A percentile compares a stretch with the other conserved stretches of the same genome.
Evolutionary conservation across 2,113 vertebrate species (phyloP).

Genomic region (Hydrolagus affinis): DNA sequence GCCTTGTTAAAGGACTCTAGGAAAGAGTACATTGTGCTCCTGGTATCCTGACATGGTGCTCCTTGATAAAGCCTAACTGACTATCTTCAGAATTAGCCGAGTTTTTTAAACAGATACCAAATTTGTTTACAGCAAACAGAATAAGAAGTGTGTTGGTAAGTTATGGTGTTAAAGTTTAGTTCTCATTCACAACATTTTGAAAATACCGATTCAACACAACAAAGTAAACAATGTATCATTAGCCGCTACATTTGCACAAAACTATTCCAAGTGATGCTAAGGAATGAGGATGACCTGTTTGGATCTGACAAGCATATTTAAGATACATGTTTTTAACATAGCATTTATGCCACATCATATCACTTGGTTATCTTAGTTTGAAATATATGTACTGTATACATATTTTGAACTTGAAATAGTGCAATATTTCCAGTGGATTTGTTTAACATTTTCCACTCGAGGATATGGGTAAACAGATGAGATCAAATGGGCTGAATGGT

Average conservation of each 20-base stretch:
- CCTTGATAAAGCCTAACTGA: slow-evolving; percentile 1
- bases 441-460: slow-evolving; percentile 9
- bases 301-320: slow-evolving; percentile 12
- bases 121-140: slow-evolving; percentile 27
- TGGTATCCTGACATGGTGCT: background rate
- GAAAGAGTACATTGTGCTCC: background rate
- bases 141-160: slow-evolving; percentile 4
- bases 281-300: slow-evolving; percentile 6
- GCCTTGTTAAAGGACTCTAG: background rate
- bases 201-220: background rate
- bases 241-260: background rate
- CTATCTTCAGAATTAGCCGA: slow-evolving; percentile 1
- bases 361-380: background rate
- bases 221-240: background rate
- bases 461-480: background rate
- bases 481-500: background rate
- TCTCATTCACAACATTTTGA: slow-evolving; percentile 23
- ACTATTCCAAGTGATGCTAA: slow-evolving; percentile 26
- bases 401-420: background rate
- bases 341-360: slow-evolving; percentile 1
- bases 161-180: background rate
- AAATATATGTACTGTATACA: slow-evolving; percentile 8
- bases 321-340: slow-evolving; percentile 10
- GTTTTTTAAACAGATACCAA: background rate
- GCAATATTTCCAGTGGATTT: background rate